Evolutionary conservation across 2,888 invertebrate species (phyloP), one percentile per base, ranked within the genome.

Genomic region (Clostera curtula): DNA sequence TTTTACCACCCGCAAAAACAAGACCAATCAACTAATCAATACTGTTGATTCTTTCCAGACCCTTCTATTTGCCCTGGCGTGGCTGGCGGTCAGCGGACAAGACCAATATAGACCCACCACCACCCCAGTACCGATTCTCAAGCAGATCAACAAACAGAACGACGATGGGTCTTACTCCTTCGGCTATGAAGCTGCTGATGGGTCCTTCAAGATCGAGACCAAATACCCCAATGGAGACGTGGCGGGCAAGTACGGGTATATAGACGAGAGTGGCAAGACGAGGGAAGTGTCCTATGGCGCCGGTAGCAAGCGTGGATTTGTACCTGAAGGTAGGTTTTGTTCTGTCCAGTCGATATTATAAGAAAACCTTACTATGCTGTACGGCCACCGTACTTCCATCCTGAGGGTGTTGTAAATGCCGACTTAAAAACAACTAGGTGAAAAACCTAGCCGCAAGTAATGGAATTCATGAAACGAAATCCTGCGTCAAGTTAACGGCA

Each of bases 151-250:
- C 83, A 87, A 89, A 36, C 93, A 94, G 67, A 93, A 94, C 63
- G 93, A 93, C 41, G 94, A 95, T 44, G 94, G 93, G 0, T 93
- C 93, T 6, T 95, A 95, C 74, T 93, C 93, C 50, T 95, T 91
- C 56, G 95, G 94, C 0, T 95, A 93, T 68, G 95, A 95, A 68
- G 92, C 88, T 0, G 95, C 93, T 0, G 95, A 95, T 56, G 93
- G 93, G 5, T 89, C 91, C 24, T 94, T 92, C 80, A 94, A 94
- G 75, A 93, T 95, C 38, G 95, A 95, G 67, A 93, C 94, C 1
- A 95, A 94, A 68, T 92, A 92, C 52, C 86, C 92, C 0, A 90
- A 87, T 22, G 95, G 95, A 0, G 93, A 94, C 54, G 93, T 95
- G 0, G 91, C 89, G 25, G 95, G 95, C 33, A 95, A 95, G 64